Evolutionary conservation across 1,140 invertebrate species (phyloP).

Genomic region (Neocloeon triangulifer): DNA sequence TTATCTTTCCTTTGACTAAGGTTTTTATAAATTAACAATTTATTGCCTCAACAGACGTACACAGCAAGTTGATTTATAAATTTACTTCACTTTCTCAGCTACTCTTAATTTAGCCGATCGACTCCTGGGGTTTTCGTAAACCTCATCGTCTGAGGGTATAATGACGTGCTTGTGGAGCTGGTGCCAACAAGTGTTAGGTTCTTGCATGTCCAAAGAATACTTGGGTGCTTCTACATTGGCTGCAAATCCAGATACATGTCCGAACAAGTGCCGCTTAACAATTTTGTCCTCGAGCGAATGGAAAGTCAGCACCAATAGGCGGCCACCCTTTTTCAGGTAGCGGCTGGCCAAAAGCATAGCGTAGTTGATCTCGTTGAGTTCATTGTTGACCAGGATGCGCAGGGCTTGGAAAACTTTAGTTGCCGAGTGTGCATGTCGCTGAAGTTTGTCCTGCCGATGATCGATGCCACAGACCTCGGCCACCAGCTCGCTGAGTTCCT

Average conservation of each 20-base stretch:
- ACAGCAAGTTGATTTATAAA: neutral
- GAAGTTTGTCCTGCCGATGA: slow-evolving; percentile 37
- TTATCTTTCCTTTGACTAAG: too few relatives aligned
- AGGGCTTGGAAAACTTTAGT: slow-evolving; percentile 89
- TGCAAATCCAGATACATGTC: slow-evolving; percentile 41
- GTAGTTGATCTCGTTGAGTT: slow-evolving; percentile 88
- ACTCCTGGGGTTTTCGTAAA: slow-evolving; percentile 55
- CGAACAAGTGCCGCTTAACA: slow-evolving; percentile 70
- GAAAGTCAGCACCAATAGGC: slow-evolving; percentile 64
- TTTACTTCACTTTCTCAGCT: slow-evolving; percentile 40
- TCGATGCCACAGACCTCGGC: slow-evolving; percentile 35
- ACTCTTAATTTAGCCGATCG: slow-evolving; percentile 74
- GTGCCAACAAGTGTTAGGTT: slow-evolving; percentile 44
- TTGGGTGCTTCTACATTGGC: slow-evolving; percentile 40
- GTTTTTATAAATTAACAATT: too few relatives aligned
- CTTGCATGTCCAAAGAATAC: slow-evolving; percentile 32
- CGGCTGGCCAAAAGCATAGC: slow-evolving; percentile 54
- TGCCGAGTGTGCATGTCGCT: slow-evolving; percentile 53
- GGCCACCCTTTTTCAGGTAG: slow-evolving; percentile 53
- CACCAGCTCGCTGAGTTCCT: slow-evolving; percentile 61
- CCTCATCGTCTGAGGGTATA: slow-evolving; percentile 43
- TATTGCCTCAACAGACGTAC: neutral
- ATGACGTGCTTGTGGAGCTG: slow-evolving; percentile 63
- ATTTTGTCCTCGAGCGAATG: slow-evolving; percentile 92
- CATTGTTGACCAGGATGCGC: slow-evolving; percentile 91